A percentile compares a stretch with the other conserved stretches of the same genome.
Evolutionary conservation across 2,797 vertebrate genomes (phyloP).

Genomic region (Macropus fuliginosus): DNA sequence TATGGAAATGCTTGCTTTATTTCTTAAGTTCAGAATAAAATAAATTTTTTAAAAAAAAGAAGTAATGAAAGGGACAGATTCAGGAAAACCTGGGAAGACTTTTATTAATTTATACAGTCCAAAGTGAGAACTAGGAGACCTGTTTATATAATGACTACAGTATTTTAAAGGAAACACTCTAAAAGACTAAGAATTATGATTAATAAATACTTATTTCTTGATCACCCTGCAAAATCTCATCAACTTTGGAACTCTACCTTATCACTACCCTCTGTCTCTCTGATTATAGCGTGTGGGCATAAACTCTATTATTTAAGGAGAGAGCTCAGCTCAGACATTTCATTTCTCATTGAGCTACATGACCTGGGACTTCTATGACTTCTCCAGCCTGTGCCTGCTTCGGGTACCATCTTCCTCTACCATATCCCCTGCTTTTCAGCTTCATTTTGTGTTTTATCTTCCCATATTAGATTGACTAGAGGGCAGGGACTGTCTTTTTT

Average conservation of each 20-base stretch:
- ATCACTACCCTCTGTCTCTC: neutral
- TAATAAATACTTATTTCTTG: neutral
- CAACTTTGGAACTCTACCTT: neutral
- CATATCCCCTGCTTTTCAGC: neutral
- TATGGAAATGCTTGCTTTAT: neutral
- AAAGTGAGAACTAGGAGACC: neutral
- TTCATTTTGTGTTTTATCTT: constrained; percentile 24
- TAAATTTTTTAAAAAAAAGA: neutral
- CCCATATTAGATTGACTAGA: neutral
- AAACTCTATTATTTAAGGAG: neutral
- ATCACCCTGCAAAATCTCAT: neutral
- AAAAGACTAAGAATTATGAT: neutral
- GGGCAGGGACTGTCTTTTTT: neutral
- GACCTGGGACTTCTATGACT: neutral
- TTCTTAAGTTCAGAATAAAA: neutral
- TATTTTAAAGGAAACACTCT: neutral
- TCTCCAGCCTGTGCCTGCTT: neutral
- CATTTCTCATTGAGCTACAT: neutral
- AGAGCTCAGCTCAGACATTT: neutral
- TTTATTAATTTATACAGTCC: neutral
- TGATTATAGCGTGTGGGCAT: neutral
- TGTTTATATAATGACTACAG: neutral
- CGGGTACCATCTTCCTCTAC: neutral
- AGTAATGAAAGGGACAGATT: neutral
- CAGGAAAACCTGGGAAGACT: neutral